Evolutionary conservation across 2,113 vertebrate species (phyloP).

Genomic region (Rhynchomys soricoides): DNA sequence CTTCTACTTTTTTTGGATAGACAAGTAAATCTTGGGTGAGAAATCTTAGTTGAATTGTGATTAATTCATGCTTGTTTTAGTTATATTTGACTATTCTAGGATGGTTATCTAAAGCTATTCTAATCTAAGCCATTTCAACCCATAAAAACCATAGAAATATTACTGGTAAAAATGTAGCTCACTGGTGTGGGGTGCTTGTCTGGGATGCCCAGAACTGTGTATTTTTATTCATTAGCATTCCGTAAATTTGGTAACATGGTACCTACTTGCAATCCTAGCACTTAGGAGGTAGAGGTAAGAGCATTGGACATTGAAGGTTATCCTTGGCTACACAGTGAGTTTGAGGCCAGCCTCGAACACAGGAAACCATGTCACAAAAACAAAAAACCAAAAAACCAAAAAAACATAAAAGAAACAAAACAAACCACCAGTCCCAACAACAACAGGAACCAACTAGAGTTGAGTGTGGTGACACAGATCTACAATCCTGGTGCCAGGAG

Average conservation of each 20-base stretch:
- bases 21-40: constrained; percentile 45
- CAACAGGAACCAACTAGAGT: background rate
- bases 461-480: background rate
- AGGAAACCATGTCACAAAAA: background rate
- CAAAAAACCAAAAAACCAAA: no score
- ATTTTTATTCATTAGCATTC: background rate
- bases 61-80: constrained; percentile 44
- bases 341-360: background rate
- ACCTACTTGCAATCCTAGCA: background rate
- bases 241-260: background rate
- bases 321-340: background rate
- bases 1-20: constrained; percentile 41
- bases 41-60: constrained; percentile 44
- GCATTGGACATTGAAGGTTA: background rate
- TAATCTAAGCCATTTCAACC: constrained; percentile 13
- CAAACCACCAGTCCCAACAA: background rate
- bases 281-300: background rate
- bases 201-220: background rate
- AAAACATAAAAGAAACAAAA: background rate
- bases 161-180: background rate
- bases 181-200: no score
- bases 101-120: constrained; percentile 41
- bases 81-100: background rate
- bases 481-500: background rate
- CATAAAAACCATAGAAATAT: background rate